phyloP scores from a whole-genome alignment of 2,888 invertebrate species.

The Netelia inedita region DNA sequence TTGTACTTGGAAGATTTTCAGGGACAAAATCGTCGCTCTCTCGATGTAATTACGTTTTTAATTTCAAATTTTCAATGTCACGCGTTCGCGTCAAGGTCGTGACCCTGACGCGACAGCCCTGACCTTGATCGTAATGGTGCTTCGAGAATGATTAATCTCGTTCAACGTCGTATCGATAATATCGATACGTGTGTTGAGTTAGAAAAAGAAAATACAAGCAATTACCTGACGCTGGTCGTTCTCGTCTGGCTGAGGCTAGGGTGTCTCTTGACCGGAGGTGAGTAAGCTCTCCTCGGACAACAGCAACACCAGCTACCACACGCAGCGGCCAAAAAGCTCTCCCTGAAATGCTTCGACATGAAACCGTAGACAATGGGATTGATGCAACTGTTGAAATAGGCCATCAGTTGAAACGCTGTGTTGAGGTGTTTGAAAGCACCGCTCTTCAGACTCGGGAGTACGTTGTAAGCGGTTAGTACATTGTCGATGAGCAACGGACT shows the following conservation, averaged over 20 bases:
- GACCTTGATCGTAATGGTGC: too few species aligned
- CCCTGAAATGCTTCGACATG: conserved; percentile 90
- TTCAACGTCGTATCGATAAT: too few species aligned
- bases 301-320: conserved; percentile 84
- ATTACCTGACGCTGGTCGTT: conserved; percentile 83
- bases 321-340: conserved; percentile 86
- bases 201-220: neutral
- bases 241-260: conserved; percentile 84
- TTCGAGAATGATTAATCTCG: too few species aligned
- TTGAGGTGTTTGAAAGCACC: conserved; percentile 88
- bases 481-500: conserved; percentile 89
- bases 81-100: too few species aligned
- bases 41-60: neutral
- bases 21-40: too few species aligned
- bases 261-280: conserved; percentile 80
- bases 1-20: neutral
- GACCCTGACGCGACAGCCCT: too few species aligned
- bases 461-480: conserved; percentile 88
- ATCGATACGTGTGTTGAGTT: neutral
- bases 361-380: conserved; percentile 92
- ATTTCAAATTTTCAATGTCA: neutral
- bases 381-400: conserved; percentile 91
- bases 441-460: conserved; percentile 86
- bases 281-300: conserved; percentile 78
- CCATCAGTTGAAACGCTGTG: conserved; percentile 88